Evolutionary conservation across 2,888 invertebrate genomes (phyloP), one percentile per base, ranked within the genome.

Genomic region (Melanophora roralis): DNA sequence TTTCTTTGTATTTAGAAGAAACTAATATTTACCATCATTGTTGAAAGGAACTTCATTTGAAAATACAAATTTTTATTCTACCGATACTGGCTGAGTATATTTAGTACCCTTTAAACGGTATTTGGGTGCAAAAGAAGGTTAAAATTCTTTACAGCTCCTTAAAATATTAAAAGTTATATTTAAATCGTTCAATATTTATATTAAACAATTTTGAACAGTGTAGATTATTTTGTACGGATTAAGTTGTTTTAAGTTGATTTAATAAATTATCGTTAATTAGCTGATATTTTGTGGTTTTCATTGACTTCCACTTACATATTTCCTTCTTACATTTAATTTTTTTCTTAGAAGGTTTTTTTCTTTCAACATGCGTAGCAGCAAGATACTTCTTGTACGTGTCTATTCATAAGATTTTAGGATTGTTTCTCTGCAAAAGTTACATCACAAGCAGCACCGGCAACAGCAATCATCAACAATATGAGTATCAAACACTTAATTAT

Each of bases 181-280:
- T n/a, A 27, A 5, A 27, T 5, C 27, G 6, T 27, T 27, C 4
- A 27, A 27, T 5, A 6, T 5, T 27, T 27, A 5, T 27, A 27
- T 6, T 27, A 6, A 6, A 5, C 3, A 27, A 55, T 43, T 43
- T 43, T 43, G 14, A 43, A 14, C 45, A 47, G 45, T 47, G 45
- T 47, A 47, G 2, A 47, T 47, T 47, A 47, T 19, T 11, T 8
- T 11, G 8, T 1, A 19, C n/a, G 23, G n/a, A 49, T 64, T 47
- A 64, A 12, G 19, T 51, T 64, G 68, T 64, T 76, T 68, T 68
- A 51, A 80, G 76, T 86, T 88, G 88, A 87, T 87, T 87, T 87
- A 87, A 87, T 88, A 87, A 87, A 88, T 87, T 87, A 88, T 86
- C 87, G 86, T 87, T 88, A 87, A 87, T 87, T 87, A 87, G 87